Base-by-base conservation (phyloP, 1,140 invertebrate genomes). In the Diorhabda carinulata region DNA sequence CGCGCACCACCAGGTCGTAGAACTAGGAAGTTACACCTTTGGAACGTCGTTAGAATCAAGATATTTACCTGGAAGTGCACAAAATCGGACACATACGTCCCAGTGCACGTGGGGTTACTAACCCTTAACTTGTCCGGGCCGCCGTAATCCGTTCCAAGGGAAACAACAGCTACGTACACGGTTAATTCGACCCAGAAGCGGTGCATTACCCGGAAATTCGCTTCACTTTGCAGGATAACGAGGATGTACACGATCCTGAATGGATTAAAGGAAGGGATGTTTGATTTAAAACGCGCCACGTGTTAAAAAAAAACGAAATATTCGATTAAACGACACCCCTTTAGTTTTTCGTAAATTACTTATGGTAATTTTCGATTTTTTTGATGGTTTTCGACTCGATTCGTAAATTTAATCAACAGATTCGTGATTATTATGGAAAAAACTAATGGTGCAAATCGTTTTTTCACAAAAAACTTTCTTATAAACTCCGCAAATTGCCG, bases 211-310 rank as follows among this genome's bases (percentile, higher is more conserved):
- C 47, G 47, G 47, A 52, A 52, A 52, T n/a, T n/a, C 47, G 47
- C 47, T 52, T 52, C 47, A 52, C 6, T 52, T 52, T 52, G 47
- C 47, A 52, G 47, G 47, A 52, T 52, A 52, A 52, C 47, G 47
- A 52, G 47, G 47, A 52, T 52, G 47, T 52, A n/a, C 47, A 52
- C n/a, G 47, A 52, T 52, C 47, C 47, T 52, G 47, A 52, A n/a
- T 4, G 47, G 47, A 52, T 52, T 52, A n/a, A 6, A n/a, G 47
- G 47, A n/a, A 8, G 47, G 47, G 47, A 52, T 52, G 6, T 6
- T 52, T 52, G 3, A n/a, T 52, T 52, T 52, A 52, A 52, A n/a
- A 52, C 25, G 47, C n/a, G 47, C 47, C n/a, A 52, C n/a, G 47
- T 52, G n/a, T 52, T 3, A 8, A 52, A n/a, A 52, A 52, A 25